A percentile compares a stretch with the other conserved stretches of the same genome.
Evolutionary conservation across 2,888 invertebrate species (phyloP).

Genomic region (Empis livida): DNA sequence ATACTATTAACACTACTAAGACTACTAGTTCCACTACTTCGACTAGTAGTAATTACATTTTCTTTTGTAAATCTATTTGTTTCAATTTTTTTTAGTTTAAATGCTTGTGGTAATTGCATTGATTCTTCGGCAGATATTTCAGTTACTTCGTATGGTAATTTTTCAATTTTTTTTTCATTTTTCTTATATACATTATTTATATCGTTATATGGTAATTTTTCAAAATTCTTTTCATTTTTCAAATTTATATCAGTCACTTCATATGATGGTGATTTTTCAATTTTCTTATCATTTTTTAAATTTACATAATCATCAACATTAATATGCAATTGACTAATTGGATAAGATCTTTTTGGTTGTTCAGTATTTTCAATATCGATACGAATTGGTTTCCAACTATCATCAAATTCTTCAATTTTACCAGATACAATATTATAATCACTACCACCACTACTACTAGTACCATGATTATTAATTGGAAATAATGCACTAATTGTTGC

Average conservation of each 20-base stretch:
- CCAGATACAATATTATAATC: conserved; percentile 21
- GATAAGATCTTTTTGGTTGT: background rate
- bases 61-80: background rate
- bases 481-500: conserved; percentile 11
- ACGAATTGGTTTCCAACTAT: conserved; percentile 23
- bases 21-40: too few relatives aligned
- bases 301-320: background rate
- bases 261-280: background rate
- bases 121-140: conserved; percentile 7
- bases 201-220: too few relatives aligned
- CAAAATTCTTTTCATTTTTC: conserved; percentile 2
- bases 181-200: background rate
- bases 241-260: conserved; percentile 7
- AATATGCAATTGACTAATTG: background rate
- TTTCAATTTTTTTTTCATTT: background rate
- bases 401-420: conserved; percentile 24
- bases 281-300: background rate
- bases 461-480: background rate
- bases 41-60: background rate
- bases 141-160: conserved; percentile 4
- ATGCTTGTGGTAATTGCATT: conserved; percentile 1
- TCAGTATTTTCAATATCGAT: background rate
- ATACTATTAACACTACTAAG: too few relatives aligned
- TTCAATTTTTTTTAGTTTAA: background rate
- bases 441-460: background rate